phyloP scores from a whole-genome alignment of 2,888 invertebrate species.

The Dicyrtomina minuta region DNA sequence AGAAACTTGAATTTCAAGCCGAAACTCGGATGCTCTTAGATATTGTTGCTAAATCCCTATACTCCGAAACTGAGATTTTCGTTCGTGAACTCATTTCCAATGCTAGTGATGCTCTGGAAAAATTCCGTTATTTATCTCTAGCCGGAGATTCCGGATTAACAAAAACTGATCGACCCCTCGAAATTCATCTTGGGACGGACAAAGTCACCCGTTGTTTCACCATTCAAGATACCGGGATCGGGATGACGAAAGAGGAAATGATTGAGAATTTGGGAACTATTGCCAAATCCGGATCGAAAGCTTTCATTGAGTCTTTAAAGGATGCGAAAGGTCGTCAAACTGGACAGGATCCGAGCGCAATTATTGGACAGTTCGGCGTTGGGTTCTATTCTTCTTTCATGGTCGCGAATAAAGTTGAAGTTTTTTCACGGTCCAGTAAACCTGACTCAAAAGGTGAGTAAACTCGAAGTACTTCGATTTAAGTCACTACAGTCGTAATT shows the following conservation, averaged over 20 bases:
- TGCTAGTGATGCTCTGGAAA: constrained; percentile 95
- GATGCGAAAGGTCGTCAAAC: constrained; percentile 60
- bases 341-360: constrained; percentile 65
- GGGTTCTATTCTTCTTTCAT: constrained; percentile 98
- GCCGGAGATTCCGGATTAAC: constrained; percentile 60
- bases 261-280: constrained; percentile 91
- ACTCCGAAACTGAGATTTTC: constrained; percentile 98
- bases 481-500: too few species aligned
- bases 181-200: constrained; percentile 86
- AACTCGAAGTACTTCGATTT: constrained; percentile 33
- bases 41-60: constrained; percentile 94
- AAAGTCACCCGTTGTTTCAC: constrained; percentile 80
- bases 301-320: constrained; percentile 82
- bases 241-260: constrained; percentile 91
- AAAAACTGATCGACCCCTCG: constrained; percentile 68
- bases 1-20: constrained; percentile 89
- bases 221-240: constrained; percentile 92
- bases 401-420: constrained; percentile 93
- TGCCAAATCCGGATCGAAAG: constrained; percentile 93
- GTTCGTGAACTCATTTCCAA: constrained; percentile 94
- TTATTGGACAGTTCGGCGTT: constrained; percentile 97
- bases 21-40: constrained; percentile 93
- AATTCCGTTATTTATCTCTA: constrained; percentile 77
- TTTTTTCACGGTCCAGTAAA: constrained; percentile 75
- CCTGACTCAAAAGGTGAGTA: constrained; percentile 67